Percentiles rank a stretch among this genome's conserved stretches.
phyloP scores from a whole-genome alignment of 1,140 invertebrate species.

The Bombus affinis region DNA sequence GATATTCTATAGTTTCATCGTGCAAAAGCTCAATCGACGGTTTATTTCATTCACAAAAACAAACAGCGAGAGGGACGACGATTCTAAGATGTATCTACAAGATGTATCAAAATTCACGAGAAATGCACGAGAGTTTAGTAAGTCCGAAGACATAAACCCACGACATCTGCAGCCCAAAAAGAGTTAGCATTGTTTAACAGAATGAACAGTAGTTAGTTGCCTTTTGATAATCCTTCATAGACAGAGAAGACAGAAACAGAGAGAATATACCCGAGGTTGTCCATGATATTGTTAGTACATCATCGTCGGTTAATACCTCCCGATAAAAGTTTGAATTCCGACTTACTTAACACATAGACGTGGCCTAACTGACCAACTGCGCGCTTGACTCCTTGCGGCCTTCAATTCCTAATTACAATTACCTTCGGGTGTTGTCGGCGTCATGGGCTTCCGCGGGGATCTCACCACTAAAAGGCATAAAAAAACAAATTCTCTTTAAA shows the following conservation, averaged over 20 bases:
- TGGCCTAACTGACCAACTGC: conserved; percentile 81
- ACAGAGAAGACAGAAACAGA: background rate
- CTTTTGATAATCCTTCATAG: conserved; percentile 36
- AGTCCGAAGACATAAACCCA: conserved; percentile 35
- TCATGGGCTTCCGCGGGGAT: conserved; percentile 81
- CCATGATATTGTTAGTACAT: conserved; percentile 60
- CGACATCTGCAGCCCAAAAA: conserved; percentile 3
- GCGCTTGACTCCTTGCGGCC: conserved; percentile 81
- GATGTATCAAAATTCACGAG: background rate
- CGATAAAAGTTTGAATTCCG: conserved; percentile 80
- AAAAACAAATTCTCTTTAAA: conserved; percentile 70
- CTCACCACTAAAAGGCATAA: conserved; percentile 83
- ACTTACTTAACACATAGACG: conserved; percentile 83
- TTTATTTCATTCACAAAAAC: background rate
- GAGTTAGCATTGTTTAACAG: conserved; percentile 10
- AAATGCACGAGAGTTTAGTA: conserved; percentile 40
- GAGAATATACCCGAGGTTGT: conserved; percentile 38
- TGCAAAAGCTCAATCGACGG: background rate
- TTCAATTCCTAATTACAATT: conserved; percentile 84
- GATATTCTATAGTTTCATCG: background rate
- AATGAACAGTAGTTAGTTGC: conserved; percentile 36
- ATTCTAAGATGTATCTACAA: conserved; percentile 5
- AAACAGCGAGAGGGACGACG: conserved; percentile 1
- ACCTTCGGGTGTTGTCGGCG: conserved; percentile 83
- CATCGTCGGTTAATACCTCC: conserved; percentile 75